Percentiles rank a stretch among this genome's conserved stretches.
Evolutionary conservation across 2,888 invertebrate species (phyloP).

Genomic region (Rhogogaster chlorosoma): DNA sequence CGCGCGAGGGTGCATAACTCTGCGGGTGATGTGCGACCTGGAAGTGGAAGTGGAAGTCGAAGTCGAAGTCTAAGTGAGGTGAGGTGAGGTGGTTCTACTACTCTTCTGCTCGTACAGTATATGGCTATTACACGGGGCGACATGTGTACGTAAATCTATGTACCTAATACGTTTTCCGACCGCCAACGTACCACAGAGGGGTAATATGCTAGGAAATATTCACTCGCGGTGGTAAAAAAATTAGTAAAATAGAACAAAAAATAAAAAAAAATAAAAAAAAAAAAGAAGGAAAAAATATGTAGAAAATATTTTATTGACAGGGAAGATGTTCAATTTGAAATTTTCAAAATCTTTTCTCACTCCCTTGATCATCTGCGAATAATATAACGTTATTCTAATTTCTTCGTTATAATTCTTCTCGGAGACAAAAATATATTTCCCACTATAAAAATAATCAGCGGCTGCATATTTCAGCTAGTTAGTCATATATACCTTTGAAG

Average conservation of each 20-base stretch:
- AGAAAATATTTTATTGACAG: not conserved
- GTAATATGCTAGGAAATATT: not conserved
- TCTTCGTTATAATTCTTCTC: not conserved
- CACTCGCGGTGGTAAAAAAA: not conserved
- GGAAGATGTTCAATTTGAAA: not conserved
- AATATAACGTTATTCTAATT: not conserved
- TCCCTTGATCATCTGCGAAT: not conserved
- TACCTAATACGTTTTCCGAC: not conserved
- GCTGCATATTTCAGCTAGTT: not conserved
- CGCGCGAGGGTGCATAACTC: conserved; percentile 46
- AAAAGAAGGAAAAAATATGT: not conserved
- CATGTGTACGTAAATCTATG: not conserved
- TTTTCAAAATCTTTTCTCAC: not conserved
- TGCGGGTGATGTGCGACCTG: conserved; percentile 9
- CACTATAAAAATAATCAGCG: not conserved
- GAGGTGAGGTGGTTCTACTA: not conserved
- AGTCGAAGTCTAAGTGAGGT: not conserved
- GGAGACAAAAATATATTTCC: not conserved
- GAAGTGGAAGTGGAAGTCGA: not conserved
- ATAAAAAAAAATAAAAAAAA: not conserved
- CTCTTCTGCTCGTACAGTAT: not conserved
- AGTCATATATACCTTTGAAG: not conserved
- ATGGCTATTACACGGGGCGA: not conserved
- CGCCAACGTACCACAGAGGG: not conserved
- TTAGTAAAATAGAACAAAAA: not conserved